phyloP scores from a whole-genome alignment of 2,888 invertebrate species.

The Ephialtes manifestator region DNA sequence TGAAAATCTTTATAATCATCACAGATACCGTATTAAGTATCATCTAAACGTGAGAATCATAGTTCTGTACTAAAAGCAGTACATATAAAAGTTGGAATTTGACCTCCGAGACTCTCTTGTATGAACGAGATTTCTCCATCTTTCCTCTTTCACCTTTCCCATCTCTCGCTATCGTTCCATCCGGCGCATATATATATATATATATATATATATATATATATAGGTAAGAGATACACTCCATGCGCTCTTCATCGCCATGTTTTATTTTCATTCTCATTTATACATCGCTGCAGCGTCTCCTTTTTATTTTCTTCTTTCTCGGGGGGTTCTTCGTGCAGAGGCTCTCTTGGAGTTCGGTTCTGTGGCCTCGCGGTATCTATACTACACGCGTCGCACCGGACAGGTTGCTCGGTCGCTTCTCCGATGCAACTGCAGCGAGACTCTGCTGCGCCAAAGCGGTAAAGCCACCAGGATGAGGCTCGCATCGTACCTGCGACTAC shows the following conservation, averaged over 20 bases:
- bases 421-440: constrained; percentile 49
- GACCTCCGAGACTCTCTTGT: constrained; percentile 37
- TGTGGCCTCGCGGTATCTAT: constrained; percentile 60
- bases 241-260: constrained; percentile 15
- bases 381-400: constrained; percentile 63
- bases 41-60: constrained; percentile 49
- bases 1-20: not conserved
- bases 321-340: constrained; percentile 39
- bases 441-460: constrained; percentile 47
- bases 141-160: constrained; percentile 54
- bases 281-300: constrained; percentile 35
- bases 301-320: constrained; percentile 47
- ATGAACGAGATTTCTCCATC: constrained; percentile 54
- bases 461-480: constrained; percentile 35
- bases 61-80: constrained; percentile 40
- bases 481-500: constrained; percentile 37
- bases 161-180: constrained; percentile 56
- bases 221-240: not conserved
- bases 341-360: constrained; percentile 36
- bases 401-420: constrained; percentile 68
- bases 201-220: not conserved
- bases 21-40: constrained; percentile 12
- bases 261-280: constrained; percentile 58
- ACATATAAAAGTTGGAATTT: constrained; percentile 61
- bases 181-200: constrained; percentile 17